Evolutionary conservation across 1,140 invertebrate species (phyloP), one percentile per base, ranked within the genome.

Genomic region (Brachionus asplanchnoidis): DNA sequence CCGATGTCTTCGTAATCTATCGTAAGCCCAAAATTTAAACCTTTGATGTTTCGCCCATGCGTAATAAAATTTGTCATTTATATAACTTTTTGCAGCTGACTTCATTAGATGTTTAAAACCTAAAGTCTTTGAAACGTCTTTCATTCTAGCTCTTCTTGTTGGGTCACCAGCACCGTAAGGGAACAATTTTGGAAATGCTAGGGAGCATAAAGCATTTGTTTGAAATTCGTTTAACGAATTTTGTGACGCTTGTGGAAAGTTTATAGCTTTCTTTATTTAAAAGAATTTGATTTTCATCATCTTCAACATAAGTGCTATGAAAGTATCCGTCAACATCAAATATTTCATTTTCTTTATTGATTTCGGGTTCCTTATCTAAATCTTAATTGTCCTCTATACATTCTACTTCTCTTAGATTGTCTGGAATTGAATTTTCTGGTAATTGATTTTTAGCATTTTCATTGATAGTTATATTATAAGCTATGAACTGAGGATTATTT

Each of bases 241-340:
- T 36, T 68, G 65, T 68, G 65, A 68, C 14, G 65, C 65, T 68
- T 68, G 65, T 66, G 65, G 65, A 68, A 36, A 68, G 32, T 68
- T 68, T 1, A 68, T 68, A 68, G 65, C 28, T 11, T 68, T 36
- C 65, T 68, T 68, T 2, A 28, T n/a, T n/a, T n/a, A n/a, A n/a
- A n/a, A n/a, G n/a, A n/a, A n/a, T n/a, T n/a, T n/a, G n/a, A n/a
- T n/a, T 68, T 68, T 7, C 8, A 28, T 28, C 14, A 26, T 28
- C 12, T n/a, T n/a, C 20, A 68, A 68, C 65, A 68, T 26, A 68
- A 28, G 65, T 68, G 65, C 32, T 68, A 36, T 68, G 32, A 28
- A 68, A 68, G 26, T 68, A 28, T 23, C 65, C 65, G 14, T 68
- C 65, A 26, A 68, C 5, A 32, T 68, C 20, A 68, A 68, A 26